These are phyloP conservation scores for Trichechus manatus DNA, from an alignment of 2,113 vertebrate species.

Conservation along the genomic window DNA sequence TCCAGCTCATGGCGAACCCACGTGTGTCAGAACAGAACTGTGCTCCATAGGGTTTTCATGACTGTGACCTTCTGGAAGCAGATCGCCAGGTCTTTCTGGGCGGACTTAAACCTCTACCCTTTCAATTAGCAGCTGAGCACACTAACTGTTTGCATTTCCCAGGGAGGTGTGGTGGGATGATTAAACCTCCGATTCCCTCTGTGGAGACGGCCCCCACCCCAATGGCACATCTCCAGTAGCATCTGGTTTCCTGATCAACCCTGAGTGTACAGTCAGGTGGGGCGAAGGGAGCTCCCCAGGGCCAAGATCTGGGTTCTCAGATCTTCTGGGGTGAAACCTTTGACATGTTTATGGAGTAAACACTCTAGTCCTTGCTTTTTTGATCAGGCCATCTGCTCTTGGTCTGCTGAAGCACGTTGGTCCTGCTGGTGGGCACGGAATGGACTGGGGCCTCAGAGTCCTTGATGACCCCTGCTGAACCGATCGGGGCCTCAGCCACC, in stretches of 20 bases:
- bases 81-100: neutral
- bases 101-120: neutral
- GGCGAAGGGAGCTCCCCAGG: neutral
- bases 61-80: neutral
- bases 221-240: neutral
- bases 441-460: too few species aligned
- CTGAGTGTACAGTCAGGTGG: neutral
- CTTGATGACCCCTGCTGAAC: neutral
- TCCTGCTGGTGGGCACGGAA: too few species aligned
- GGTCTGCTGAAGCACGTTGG: too few species aligned
- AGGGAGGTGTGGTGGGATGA: neutral
- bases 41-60: neutral
- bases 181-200: neutral
- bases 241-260: neutral
- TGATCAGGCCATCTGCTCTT: neutral
- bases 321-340: neutral
- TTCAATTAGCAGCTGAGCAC: neutral
- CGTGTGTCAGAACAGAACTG: neutral
- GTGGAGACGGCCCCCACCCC: neutral
- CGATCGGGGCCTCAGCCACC: accelerated
- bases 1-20: neutral
- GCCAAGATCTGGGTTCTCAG: neutral
- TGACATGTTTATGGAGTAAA: neutral
- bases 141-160: too few species aligned
- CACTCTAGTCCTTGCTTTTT: accelerated